phyloP scores from a whole-genome alignment of 2,888 invertebrate species.

The Protophormia terraenovae region DNA sequence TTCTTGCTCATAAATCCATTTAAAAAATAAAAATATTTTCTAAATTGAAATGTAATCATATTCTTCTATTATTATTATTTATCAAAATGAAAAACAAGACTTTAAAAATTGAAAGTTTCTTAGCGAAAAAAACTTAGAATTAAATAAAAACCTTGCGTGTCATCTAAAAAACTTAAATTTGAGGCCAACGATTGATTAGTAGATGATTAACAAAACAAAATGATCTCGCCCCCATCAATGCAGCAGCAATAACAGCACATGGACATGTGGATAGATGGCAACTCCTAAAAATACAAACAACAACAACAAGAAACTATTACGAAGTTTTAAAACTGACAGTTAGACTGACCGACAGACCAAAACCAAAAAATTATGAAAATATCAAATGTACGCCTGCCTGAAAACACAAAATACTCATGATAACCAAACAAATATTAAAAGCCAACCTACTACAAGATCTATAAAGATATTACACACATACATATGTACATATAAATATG shows the following conservation, averaged over 20 bases:
- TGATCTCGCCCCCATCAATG: constrained; percentile 62
- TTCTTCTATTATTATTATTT: no score
- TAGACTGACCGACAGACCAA: neutral
- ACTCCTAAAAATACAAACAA: constrained; percentile 21
- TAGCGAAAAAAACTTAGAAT: neutral
- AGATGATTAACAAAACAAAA: constrained; percentile 59
- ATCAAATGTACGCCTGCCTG: constrained; percentile 42
- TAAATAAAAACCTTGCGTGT: constrained; percentile 55
- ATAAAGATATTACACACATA: constrained; percentile 41
- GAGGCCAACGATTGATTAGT: constrained; percentile 67
- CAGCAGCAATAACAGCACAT: constrained; percentile 43
- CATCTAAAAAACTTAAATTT: constrained; percentile 58
- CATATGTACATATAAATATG: no score
- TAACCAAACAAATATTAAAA: constrained; percentile 15
- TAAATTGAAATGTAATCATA: neutral
- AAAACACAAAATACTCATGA: constrained; percentile 8
- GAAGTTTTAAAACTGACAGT: constrained; percentile 11
- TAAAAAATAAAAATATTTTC: no score
- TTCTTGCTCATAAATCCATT: neutral
- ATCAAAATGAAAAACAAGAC: neutral
- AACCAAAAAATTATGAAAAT: constrained; percentile 28
- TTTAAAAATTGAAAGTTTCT: constrained; percentile 55
- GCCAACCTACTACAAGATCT: constrained; percentile 51
- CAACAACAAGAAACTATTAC: neutral
- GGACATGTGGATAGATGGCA: constrained; percentile 42